Base-by-base conservation (phyloP, 1,140 invertebrate genomes). In the Zeugodacus cucurbitae region DNA sequence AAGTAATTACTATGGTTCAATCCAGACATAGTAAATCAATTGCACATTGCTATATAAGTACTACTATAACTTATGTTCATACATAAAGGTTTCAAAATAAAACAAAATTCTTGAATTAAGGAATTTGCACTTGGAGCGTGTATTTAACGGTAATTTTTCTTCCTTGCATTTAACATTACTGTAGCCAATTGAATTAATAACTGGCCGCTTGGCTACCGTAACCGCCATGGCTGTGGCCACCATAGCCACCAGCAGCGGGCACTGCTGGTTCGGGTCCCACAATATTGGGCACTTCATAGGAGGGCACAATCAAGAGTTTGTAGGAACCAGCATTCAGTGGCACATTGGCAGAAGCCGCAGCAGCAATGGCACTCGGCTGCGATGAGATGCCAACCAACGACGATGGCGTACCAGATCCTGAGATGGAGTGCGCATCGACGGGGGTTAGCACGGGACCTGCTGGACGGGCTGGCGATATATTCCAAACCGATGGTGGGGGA, bases 81-180 rank as follows among this genome's bases (percentile, higher is more conserved):
- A 59, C 29, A 88, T 87, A 62, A n/a, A 74, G 22, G 62, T 44
- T 82, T 44, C 10, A 48, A 82, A 82, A 82, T 82, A 82, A 82
- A 82, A 82, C 41, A 82, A 54, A 41, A 57, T 91, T 88, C 87
- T 88, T 89, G 78, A 89, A 89, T 92, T 91, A 91, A 91, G 90
- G 89, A 90, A 89, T 89, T 89, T 90, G 88, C 89, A 78, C 89
- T 86, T 78, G 86, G 44, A 54, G 90, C 89, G 22, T 89, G 87
- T 88, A 89, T 48, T 82, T 82, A 54, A 54, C 2, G 14, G 4
- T 59, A 20, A 17, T 87, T 29, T 88, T 37, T 14, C 22, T 82
- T 48, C 44, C 41, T 26, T 48, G 26, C 26, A 48, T 54, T 82
- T 44, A 5, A 82, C 3, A 26, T 48, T 48, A 29, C 8, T n/a